A percentile compares a stretch with the other conserved stretches of the same genome.
These are phyloP conservation scores for Myotis findleyi DNA, from an alignment of 2,797 vertebrate species.

Conservation along the genomic window DNA sequence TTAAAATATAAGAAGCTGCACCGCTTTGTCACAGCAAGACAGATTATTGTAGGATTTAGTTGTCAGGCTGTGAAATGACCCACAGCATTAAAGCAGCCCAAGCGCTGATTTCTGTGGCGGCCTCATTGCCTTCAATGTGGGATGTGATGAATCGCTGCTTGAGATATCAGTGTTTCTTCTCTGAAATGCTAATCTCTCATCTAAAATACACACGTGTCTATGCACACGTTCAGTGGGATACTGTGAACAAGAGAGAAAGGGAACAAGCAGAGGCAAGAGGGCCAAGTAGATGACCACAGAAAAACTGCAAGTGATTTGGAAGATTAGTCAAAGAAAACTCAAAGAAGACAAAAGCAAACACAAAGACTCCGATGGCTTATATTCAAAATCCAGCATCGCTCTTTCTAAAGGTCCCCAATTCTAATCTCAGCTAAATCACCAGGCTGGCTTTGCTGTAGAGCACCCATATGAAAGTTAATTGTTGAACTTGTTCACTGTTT, in stretches of 20 bases:
- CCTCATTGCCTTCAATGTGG: slow-evolving; percentile 66
- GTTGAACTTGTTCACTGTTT: background rate
- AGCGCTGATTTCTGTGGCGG: background rate
- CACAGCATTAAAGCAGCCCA: slow-evolving; percentile 41
- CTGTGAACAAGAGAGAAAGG: background rate
- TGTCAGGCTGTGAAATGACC: slow-evolving; percentile 74
- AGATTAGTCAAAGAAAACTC: background rate
- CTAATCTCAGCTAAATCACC: background rate
- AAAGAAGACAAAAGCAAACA: background rate
- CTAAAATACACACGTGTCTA: background rate
- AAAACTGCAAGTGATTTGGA: background rate
- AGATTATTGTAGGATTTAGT: slow-evolving; percentile 69
- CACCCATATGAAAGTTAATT: background rate
- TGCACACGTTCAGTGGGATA: background rate
- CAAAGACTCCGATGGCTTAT: background rate
- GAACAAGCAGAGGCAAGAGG: background rate
- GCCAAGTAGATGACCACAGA: background rate
- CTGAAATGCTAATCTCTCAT: slow-evolving; percentile 47
- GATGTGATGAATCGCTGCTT: slow-evolving; percentile 53
- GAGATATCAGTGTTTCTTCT: background rate
- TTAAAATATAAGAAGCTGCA: slow-evolving; percentile 48
- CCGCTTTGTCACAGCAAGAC: slow-evolving; percentile 65
- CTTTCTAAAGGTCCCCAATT: background rate
- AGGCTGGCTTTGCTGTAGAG: background rate
- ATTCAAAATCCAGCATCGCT: background rate